Evolutionary conservation across 2,797 vertebrate genomes (phyloP), one percentile per base, ranked within the genome.

Genomic region (Chromobotia macracanthus): DNA sequence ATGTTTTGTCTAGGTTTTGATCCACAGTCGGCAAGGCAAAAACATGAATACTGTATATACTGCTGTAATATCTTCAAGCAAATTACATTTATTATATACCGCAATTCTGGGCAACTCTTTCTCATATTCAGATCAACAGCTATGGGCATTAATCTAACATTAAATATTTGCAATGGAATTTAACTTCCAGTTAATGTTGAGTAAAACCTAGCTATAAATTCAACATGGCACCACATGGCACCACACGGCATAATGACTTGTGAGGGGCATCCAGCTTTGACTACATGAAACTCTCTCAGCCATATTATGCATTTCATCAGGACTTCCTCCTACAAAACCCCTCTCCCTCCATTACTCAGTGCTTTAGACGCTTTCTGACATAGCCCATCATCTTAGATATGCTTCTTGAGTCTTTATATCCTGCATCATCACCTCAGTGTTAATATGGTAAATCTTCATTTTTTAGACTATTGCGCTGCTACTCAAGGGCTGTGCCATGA

Each of bases 231-330:
- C 79, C 48, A 23, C 12, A 4, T 7, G 38, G 56, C 13, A 53
- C 79, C 48, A 23, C 12, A 4, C n/a, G n/a, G n/a, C n/a, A 41
- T 16, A 19, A 25, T n/a, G 60, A 31, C 31, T 31, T 31, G 31
- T 31, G 31, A 63, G 63, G 46, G 3, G 1, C 75, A 38, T 66
- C 55, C 23, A 60, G 79, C 58, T 38, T 63, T 51, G 15, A 73
- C 85, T 12, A 72, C 80, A 84, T 88, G 77, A 84, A 87, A 84
- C 87, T 85, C 86, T 87, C 89, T 91, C 84, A 84, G 80, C 85
- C 77, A 77, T 80, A 79, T 87, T 3, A 31, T 31, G 31, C 31
- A 5, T 31, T 84, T 80, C 83, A 82, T 69, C 81, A 61, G 87
- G 87, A 80, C 74, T 72, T 80, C 56, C 81, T 85, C 83, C 74